These are phyloP conservation scores for Paguma larvata DNA, from an alignment of 2,797 vertebrate genomes.

Conservation along the genomic window DNA sequence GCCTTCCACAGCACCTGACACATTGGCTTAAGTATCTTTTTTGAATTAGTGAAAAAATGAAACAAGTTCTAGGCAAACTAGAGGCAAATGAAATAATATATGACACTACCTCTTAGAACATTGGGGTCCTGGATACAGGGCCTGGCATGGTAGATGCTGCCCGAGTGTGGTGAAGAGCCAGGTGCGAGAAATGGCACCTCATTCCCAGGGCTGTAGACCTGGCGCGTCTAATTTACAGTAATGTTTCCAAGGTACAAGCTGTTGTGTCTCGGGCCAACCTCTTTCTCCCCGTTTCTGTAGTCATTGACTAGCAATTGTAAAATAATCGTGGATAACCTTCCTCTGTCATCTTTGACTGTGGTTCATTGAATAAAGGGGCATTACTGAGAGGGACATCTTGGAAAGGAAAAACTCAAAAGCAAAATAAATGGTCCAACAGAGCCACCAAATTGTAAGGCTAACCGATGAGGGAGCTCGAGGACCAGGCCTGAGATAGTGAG, in stretches of 20 bases:
- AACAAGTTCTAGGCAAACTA: not conserved
- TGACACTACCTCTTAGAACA: not conserved
- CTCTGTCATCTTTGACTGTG: not conserved
- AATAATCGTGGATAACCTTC: not conserved
- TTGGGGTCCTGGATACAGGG: not conserved
- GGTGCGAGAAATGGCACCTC: not conserved
- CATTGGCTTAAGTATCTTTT: not conserved
- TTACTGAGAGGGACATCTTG: not conserved
- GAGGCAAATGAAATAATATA: not conserved
- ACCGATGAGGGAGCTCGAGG: not conserved
- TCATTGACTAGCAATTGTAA: not conserved
- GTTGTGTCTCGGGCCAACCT: not conserved
- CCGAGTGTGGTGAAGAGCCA: not conserved
- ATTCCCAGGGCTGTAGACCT: not conserved
- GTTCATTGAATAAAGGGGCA: not conserved
- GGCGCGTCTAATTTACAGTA: accelerated
- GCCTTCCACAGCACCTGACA: not conserved
- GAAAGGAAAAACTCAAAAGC: not conserved
- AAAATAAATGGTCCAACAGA: not conserved
- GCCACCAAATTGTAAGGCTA: not conserved
- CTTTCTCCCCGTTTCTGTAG: not conserved
- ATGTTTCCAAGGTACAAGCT: not conserved
- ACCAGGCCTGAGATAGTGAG: not conserved
- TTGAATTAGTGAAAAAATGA: constrained; percentile 2
- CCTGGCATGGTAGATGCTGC: not conserved